Evolutionary conservation across 2,888 invertebrate species (phyloP).

Genomic region (Apotomis capreana): DNA sequence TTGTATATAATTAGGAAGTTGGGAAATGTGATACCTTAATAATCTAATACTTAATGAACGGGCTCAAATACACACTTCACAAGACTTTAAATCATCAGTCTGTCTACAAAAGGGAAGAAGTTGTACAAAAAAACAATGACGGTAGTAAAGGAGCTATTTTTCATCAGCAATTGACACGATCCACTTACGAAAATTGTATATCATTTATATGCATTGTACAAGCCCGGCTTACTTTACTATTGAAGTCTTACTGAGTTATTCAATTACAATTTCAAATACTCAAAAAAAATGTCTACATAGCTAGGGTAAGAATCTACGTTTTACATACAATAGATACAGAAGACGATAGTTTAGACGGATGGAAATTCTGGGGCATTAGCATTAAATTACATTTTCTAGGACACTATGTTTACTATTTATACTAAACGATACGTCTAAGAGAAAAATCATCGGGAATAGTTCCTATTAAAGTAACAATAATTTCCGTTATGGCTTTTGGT

Average conservation of each 20-base stretch:
- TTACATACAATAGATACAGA: constrained; percentile 80
- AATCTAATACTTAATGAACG: constrained; percentile 9
- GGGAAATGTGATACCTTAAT: background rate
- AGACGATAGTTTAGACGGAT: constrained; percentile 82
- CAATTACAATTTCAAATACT: constrained; percentile 53
- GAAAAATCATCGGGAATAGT: constrained; percentile 41
- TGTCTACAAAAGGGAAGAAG: constrained; percentile 20
- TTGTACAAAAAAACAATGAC: constrained; percentile 4
- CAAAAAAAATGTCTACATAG: constrained; percentile 65
- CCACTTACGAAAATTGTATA: background rate
- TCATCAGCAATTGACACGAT: constrained; percentile 8
- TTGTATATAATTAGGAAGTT: background rate
- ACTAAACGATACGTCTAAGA: constrained; percentile 53
- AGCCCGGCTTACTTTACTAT: background rate
- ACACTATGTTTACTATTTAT: constrained; percentile 54
- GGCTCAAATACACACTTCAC: constrained; percentile 22
- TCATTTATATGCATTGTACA: background rate
- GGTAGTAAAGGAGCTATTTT: background rate
- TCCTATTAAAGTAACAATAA: constrained; percentile 31
- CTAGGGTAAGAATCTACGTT: constrained; percentile 72
- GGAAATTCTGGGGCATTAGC: constrained; percentile 84
- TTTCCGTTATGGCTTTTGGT: constrained; percentile 49
- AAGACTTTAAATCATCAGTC: constrained; percentile 22
- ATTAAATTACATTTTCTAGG: constrained; percentile 69
- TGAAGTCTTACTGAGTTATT: constrained; percentile 29